Percentiles rank a stretch among this genome's conserved stretches.
These are phyloP conservation scores for Agrochola macilenta DNA, from an alignment of 2,888 invertebrate species.

Conservation along the genomic window DNA sequence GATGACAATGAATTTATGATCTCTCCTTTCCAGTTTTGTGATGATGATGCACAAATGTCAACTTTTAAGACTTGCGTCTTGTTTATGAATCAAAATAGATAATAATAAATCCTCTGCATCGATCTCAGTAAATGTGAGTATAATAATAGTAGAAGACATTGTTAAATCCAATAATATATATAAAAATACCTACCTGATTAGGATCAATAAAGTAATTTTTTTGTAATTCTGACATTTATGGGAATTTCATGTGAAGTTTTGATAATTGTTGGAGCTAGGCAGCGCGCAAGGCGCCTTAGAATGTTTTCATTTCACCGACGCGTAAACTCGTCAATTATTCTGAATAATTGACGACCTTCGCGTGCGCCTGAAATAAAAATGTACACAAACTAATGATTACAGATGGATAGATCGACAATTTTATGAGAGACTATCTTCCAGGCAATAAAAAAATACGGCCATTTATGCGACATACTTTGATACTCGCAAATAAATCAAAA, in stretches of 20 bases:
- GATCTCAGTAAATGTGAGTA: conserved; percentile 13
- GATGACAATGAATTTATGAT: conserved; percentile 15
- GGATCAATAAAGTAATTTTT: not conserved
- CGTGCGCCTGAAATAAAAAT: not conserved
- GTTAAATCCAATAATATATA: not conserved
- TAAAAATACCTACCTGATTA: not conserved
- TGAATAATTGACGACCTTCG: no score
- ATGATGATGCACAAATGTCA: conserved; percentile 42
- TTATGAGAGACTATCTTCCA: no score
- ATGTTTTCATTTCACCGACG: not conserved
- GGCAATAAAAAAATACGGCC: no score
- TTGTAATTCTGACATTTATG: not conserved
- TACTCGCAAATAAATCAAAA: no score
- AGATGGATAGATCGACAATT: not conserved
- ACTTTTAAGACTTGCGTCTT: conserved; percentile 27
- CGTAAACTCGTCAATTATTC: not conserved
- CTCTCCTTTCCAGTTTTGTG: conserved; percentile 20
- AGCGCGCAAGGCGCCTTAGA: not conserved
- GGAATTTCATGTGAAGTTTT: not conserved
- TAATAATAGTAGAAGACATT: not conserved
- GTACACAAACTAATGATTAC: not conserved
- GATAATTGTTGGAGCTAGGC: not conserved
- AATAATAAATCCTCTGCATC: not conserved
- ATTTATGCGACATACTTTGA: no score
- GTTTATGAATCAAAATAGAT: conserved; percentile 5